Evolutionary conservation across 2,797 vertebrate genomes (phyloP).

Genomic region (Argentina silus): DNA sequence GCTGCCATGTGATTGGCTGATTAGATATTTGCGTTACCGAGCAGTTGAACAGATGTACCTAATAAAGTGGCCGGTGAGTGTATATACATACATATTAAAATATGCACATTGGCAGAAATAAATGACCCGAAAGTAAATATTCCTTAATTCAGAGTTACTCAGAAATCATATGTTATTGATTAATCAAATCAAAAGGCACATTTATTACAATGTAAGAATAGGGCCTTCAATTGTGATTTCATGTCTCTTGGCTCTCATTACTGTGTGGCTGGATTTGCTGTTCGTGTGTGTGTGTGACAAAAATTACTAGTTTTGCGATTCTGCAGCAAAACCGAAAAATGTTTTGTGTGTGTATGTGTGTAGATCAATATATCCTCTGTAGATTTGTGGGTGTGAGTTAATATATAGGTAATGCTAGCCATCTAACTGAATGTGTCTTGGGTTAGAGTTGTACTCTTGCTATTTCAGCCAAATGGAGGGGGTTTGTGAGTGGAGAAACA

Average conservation of each 20-base stretch:
- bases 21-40: no score
- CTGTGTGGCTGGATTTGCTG: constrained; percentile 42
- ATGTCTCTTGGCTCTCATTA: constrained; percentile 69
- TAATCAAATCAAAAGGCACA: constrained; percentile 88
- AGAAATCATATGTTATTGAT: constrained; percentile 83
- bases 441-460: constrained; percentile 1
- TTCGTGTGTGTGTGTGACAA: constrained; percentile 60
- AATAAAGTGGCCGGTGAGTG: no score
- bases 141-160: constrained; percentile 81
- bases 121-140: constrained; percentile 73
- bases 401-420: constrained; percentile 8
- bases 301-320: constrained; percentile 66
- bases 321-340: constrained; percentile 63
- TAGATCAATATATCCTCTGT: constrained; percentile 31
- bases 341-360: constrained; percentile 42
- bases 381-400: constrained; percentile 38
- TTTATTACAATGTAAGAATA: constrained; percentile 86
- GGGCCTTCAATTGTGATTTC: constrained; percentile 72
- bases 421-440: neutral
- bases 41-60: no score
- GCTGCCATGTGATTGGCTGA: no score
- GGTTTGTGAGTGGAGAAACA: neutral
- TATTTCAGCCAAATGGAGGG: neutral
- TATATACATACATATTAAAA: constrained; percentile 84
- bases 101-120: constrained; percentile 83